Evolutionary conservation across 2,113 vertebrate genomes (phyloP).

Genomic region (Trochalopteron elliotii): DNA sequence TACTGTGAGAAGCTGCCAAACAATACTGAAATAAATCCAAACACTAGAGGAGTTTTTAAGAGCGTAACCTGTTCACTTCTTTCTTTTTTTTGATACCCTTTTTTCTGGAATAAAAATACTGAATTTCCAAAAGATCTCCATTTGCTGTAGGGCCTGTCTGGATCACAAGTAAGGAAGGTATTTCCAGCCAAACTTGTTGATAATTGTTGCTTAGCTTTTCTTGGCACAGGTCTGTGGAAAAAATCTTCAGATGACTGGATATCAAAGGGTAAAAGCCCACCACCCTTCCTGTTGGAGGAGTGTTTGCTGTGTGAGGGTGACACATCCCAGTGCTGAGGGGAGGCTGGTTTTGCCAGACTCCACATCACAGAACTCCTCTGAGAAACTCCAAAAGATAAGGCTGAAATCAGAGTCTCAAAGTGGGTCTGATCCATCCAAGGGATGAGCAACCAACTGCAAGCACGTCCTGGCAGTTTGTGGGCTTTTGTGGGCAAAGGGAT

Average conservation of each 20-base stretch:
- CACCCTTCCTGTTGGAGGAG: neutral
- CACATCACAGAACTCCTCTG: accelerated
- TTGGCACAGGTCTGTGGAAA: neutral
- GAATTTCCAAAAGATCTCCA: neutral
- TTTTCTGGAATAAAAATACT: neutral
- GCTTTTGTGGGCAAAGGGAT: neutral
- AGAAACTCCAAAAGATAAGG: neutral
- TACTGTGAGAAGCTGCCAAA: neutral
- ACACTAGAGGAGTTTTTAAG: neutral
- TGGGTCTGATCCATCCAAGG: neutral
- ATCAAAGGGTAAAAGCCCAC: no score
- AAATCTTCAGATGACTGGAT: neutral
- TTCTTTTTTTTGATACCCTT: neutral
- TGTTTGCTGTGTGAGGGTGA: neutral
- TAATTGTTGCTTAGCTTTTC: neutral
- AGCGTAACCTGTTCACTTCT: accelerated
- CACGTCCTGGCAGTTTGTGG: neutral
- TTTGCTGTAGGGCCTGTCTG: neutral
- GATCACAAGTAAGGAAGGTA: neutral
- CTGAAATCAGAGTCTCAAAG: neutral
- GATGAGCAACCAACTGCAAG: accelerated
- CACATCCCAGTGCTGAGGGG: accelerated
- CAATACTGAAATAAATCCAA: neutral
- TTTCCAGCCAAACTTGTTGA: neutral
- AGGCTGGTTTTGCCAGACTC: neutral